phyloP scores from a whole-genome alignment of 2,888 invertebrate genomes.

The Timema podura region DNA sequence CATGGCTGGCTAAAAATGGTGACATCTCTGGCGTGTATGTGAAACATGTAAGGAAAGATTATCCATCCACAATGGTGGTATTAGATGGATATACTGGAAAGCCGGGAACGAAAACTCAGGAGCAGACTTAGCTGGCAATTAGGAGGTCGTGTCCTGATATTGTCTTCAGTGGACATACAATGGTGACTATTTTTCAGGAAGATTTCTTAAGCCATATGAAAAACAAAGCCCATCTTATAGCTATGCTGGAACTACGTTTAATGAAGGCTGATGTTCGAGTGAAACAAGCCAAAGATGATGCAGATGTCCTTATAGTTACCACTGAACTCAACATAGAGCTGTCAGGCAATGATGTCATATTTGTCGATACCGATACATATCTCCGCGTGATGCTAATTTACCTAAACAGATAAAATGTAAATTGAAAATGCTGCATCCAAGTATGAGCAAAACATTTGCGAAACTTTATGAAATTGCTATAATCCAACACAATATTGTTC shows the following conservation, averaged over 20 bases:
- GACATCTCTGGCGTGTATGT: neutral
- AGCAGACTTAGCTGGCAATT: neutral
- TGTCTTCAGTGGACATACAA: neutral
- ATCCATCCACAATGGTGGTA: neutral
- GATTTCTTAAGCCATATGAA: neutral
- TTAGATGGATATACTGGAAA: conserved; percentile 2
- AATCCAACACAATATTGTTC: neutral
- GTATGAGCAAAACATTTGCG: conserved; percentile 1
- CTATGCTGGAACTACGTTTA: neutral
- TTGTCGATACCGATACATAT: neutral
- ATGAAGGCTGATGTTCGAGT: neutral
- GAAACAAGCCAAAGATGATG: neutral
- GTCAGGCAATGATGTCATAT: neutral
- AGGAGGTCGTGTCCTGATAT: conserved; percentile 6
- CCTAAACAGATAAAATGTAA: neutral
- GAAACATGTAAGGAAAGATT: neutral
- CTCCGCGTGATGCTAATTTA: neutral
- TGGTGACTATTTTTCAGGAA: neutral
- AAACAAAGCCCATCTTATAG: neutral
- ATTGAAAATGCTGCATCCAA: neutral
- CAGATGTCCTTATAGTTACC: neutral
- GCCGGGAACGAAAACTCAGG: conserved; percentile 5
- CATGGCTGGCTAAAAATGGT: neutral
- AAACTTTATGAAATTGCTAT: neutral
- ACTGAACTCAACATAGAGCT: neutral